Evolutionary conservation across 2,888 invertebrate genomes (phyloP).

Genomic region (Lypha dubia): DNA sequence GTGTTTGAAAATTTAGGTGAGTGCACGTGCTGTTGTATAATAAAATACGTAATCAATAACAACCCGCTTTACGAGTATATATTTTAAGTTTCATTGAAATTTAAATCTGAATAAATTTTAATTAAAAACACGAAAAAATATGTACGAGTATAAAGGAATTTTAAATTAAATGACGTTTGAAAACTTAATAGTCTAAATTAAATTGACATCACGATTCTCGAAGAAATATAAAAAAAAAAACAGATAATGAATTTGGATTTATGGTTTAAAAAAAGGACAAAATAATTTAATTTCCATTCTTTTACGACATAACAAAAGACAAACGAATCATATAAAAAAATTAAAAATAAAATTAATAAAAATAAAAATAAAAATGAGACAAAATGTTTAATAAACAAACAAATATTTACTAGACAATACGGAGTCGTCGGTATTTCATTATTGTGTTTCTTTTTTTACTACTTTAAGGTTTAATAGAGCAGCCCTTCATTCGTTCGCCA

Average conservation of each 20-base stretch:
- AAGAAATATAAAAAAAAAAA: slow-evolving; percentile 58
- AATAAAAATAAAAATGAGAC: too few species aligned
- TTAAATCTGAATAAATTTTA: slow-evolving; percentile 64
- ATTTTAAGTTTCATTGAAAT: slow-evolving; percentile 58
- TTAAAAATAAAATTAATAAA: slow-evolving; percentile 26
- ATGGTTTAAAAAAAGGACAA: slow-evolving; percentile 66
- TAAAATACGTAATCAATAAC: slow-evolving; percentile 44
- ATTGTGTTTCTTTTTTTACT: slow-evolving; percentile 42
- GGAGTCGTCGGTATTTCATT: slow-evolving; percentile 62
- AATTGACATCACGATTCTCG: slow-evolving; percentile 65
- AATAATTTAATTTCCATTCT: slow-evolving; percentile 33
- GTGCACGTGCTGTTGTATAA: neutral
- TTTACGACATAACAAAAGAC: neutral
- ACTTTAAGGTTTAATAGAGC: neutral
- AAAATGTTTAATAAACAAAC: slow-evolving; percentile 53
- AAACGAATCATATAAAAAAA: neutral
- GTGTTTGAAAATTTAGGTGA: neutral
- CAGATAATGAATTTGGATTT: slow-evolving; percentile 59
- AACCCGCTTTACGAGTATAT: slow-evolving; percentile 58
- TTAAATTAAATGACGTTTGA: slow-evolving; percentile 27
- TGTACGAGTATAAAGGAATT: slow-evolving; percentile 36
- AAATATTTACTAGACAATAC: slow-evolving; percentile 61
- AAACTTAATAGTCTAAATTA: slow-evolving; percentile 41
- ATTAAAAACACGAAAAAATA: slow-evolving; percentile 63
- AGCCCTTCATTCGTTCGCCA: neutral